These are phyloP conservation scores for Acleris sparsana DNA, from an alignment of 2,888 invertebrate species.

Conservation along the genomic window DNA sequence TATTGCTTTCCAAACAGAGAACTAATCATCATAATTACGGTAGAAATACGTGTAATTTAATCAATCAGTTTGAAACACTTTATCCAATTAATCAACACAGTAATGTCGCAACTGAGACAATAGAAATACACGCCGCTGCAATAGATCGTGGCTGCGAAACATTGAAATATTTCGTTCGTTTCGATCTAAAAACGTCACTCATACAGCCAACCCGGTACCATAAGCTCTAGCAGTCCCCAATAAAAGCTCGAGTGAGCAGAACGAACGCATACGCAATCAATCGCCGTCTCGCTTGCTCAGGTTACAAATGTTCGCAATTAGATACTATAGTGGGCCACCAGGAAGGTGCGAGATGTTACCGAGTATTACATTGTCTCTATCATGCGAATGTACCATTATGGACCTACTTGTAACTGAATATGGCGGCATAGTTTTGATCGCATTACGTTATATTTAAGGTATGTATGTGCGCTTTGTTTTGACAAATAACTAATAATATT, in stretches of 20 bases:
- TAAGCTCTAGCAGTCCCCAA: constrained; percentile 4
- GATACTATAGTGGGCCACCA: constrained; percentile 14
- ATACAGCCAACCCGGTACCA: constrained; percentile 39
- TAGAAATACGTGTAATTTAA: constrained; percentile 18
- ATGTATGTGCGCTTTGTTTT: constrained; percentile 10
- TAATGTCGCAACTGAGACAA: constrained; percentile 57
- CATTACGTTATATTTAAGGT: constrained; percentile 19
- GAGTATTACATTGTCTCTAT: constrained; percentile 25
- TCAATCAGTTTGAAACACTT: constrained; percentile 29
- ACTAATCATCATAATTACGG: constrained; percentile 4
- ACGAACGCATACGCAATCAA: constrained; percentile 6
- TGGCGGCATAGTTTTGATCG: constrained; percentile 29
- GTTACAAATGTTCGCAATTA: constrained; percentile 3
- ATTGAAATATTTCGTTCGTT: constrained; percentile 50
- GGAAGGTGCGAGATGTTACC: constrained; percentile 31
- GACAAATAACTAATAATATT: constrained; percentile 8
- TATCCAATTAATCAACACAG: constrained; percentile 35
- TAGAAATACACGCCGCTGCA: constrained; percentile 53
- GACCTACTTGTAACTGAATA: constrained; percentile 30
- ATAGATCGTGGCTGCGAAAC: constrained; percentile 54
- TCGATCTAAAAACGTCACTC: constrained; percentile 64
- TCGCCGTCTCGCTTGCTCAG: constrained; percentile 22
- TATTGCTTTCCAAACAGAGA: background rate
- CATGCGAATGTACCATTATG: constrained; percentile 30
- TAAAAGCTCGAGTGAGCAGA: constrained; percentile 16